phyloP scores from a whole-genome alignment of 2,797 vertebrate genomes.

The Lepus townsendii region DNA sequence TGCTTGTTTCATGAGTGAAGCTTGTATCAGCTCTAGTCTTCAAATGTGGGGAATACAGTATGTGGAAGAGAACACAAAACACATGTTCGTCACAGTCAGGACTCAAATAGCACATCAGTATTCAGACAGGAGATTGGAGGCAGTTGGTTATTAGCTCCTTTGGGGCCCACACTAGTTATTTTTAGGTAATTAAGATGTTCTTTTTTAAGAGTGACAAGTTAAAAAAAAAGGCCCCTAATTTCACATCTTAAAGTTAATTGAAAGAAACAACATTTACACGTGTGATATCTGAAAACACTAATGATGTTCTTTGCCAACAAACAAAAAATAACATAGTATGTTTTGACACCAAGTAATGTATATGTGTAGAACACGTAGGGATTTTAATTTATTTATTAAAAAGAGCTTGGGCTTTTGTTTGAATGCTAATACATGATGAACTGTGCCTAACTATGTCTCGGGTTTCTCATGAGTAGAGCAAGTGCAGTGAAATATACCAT shows the following conservation, averaged over 20 bases:
- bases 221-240: neutral
- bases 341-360: neutral
- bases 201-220: neutral
- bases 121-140: accelerated
- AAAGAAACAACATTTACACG: neutral
- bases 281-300: neutral
- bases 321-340: neutral
- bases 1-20: too few relatives aligned
- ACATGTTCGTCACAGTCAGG: neutral
- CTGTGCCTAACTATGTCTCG: neutral
- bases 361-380: neutral
- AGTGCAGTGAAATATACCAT: too few relatives aligned
- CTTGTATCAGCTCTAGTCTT: neutral
- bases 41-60: accelerated
- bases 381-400: neutral
- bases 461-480: neutral
- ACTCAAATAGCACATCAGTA: neutral
- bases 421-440: neutral
- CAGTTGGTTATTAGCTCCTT: neutral
- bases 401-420: neutral
- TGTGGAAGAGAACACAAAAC: neutral
- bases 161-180: neutral
- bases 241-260: neutral
- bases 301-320: neutral
- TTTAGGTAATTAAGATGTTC: neutral